Conservation (phyloP, 1,140 invertebrate genomes). For the Cotesia chilonis region DNA sequence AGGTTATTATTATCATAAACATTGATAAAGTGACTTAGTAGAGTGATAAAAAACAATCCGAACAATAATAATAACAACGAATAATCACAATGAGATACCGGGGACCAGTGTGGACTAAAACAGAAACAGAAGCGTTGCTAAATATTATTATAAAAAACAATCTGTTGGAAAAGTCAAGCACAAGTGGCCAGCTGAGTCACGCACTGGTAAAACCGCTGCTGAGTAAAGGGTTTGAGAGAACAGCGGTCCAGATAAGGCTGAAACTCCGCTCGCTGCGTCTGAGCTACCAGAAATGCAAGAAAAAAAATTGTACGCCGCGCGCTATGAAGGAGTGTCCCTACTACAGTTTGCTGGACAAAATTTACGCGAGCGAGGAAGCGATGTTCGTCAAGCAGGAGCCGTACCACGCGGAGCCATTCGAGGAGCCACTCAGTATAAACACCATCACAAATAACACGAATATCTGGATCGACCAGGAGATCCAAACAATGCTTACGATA, state of each 20-base stretch:
- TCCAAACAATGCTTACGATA: too few species aligned
- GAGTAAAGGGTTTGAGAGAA: constrained; percentile 7
- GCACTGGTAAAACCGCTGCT: constrained; percentile 8
- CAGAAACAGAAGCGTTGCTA: constrained; percentile 13
- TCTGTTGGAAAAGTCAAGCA: constrained; percentile 9
- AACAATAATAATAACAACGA: too few species aligned
- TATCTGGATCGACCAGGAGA: too few species aligned
- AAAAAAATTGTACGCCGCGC: background rate
- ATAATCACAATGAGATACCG: too few species aligned
- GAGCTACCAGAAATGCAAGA: constrained; percentile 21
- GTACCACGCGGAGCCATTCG: too few species aligned
- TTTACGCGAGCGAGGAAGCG: too few species aligned
- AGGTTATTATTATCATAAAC: too few species aligned
- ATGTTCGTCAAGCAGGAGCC: too few species aligned
- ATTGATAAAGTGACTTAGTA: too few species aligned
- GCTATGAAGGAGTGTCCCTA: constrained; percentile 25
- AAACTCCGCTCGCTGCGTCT: constrained; percentile 22
- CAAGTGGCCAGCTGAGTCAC: constrained; percentile 11
- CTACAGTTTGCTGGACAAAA: background rate
- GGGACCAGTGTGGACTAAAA: constrained; percentile 4
- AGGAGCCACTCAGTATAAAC: too few species aligned
- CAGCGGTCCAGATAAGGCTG: constrained; percentile 12
- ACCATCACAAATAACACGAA: too few species aligned
- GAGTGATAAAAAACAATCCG: too few species aligned
- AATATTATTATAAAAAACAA: constrained; percentile 25